These are phyloP conservation scores for Selene dorsalis DNA, from an alignment of 2,797 vertebrate genomes.

Conservation along the genomic window DNA sequence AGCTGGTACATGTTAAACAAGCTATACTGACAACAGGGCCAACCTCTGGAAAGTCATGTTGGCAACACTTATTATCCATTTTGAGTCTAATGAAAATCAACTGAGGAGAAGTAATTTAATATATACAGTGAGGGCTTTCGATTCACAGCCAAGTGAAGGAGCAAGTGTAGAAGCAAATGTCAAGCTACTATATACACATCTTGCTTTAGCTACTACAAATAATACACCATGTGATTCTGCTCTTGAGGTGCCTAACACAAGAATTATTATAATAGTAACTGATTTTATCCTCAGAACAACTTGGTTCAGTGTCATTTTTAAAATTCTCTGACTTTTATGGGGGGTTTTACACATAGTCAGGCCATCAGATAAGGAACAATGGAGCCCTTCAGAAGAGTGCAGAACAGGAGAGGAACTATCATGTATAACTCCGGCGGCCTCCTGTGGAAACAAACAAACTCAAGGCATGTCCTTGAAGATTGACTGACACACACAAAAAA, in stretches of 20 bases:
- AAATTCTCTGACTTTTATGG: not conserved
- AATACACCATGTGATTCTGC: slow-evolving; percentile 20
- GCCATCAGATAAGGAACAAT: slow-evolving; percentile 16
- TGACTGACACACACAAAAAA: slow-evolving; percentile 39
- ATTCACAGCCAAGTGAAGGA: slow-evolving; percentile 36
- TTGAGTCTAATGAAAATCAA: slow-evolving; percentile 36
- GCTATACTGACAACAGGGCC: slow-evolving; percentile 60
- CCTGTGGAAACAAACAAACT: slow-evolving; percentile 47
- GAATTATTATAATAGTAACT: not conserved
- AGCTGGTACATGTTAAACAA: slow-evolving; percentile 75
- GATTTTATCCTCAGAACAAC: slow-evolving; percentile 13
- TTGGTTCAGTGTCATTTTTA: not conserved
- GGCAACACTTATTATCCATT: slow-evolving; percentile 16
- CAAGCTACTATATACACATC: slow-evolving; percentile 32
- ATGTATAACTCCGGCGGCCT: slow-evolving; percentile 13
- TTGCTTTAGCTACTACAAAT: slow-evolving; percentile 26
- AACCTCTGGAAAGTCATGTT: slow-evolving; percentile 41
- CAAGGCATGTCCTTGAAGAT: slow-evolving; percentile 66
- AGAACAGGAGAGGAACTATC: slow-evolving; percentile 13
- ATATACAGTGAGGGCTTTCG: slow-evolving; percentile 13
- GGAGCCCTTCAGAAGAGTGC: not conserved
- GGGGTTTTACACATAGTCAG: not conserved
- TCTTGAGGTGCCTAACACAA: slow-evolving; percentile 1
- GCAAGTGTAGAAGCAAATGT: slow-evolving; percentile 42
- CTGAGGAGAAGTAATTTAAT: slow-evolving; percentile 7